Evolutionary conservation across 2,113 vertebrate species (phyloP), one percentile per base, ranked within the genome.

Genomic region (Bucco capensis): DNA sequence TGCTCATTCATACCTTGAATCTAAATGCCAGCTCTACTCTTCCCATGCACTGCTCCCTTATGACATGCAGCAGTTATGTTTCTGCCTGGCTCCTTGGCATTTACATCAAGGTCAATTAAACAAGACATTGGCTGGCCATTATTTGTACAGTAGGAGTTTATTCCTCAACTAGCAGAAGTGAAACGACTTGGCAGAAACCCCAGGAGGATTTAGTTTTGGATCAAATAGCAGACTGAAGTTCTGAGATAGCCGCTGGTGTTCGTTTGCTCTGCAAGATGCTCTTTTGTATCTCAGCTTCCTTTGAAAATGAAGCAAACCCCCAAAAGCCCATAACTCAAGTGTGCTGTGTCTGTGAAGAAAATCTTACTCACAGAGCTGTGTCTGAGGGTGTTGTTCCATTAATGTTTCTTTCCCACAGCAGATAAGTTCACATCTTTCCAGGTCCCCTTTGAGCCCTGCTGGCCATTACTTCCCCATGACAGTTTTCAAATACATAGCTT

Each of bases 61-160:
- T 79, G 92, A 57, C 66, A 47, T 2, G 30, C 24, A 61, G 58
- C 70, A 86, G 58, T 54, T 70, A 31, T 33, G 17, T 82, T 94
- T 96, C 70, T 92, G 42, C 58, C 73, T 54, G 30, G 19, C 82
- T 92, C 70, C 28, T 60, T 90, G 66, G 74, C 83, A 86, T 90
- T 86, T 95, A 78, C 42, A 78, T 51, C 86, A 84, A 90, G 92
- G 83, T 94, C 88, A 95, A 86, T 93, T 86, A 93, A 95, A 92
- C 76, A 92, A 91, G 65, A 65, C 73, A 69, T 71, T 75, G 76
- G 5, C 37, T 92, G 70, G 27, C 31, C 37, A 38, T n/a, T 93
- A 69, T 90, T 86, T 94, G 83, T 90, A 71, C n/a, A 87, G 77
- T 37, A 35, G 19, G 30, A 77, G 40, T 74, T 90, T 70, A 84